phyloP scores from a whole-genome alignment of 92 coral and sea anemone species.

The Siderastrea siderea region DNA sequence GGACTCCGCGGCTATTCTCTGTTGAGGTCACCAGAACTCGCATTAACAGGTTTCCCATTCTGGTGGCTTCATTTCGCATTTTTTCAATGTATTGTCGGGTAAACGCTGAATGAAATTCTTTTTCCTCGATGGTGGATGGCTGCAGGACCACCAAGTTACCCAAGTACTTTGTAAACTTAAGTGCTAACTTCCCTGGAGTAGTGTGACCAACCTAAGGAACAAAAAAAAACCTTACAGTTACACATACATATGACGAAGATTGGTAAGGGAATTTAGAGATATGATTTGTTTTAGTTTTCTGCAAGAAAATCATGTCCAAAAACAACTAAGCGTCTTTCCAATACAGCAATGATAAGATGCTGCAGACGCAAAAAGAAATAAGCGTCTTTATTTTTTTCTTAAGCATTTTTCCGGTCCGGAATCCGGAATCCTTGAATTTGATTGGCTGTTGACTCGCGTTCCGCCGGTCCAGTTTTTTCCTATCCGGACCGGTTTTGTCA shows the following conservation, averaged over 20 bases:
- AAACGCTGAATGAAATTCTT: constrained; percentile 41
- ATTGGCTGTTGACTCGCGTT: no score
- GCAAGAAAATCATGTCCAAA: no score
- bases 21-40: constrained; percentile 48
- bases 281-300: no score
- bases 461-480: no score
- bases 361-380: no score
- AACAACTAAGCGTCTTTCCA: no score
- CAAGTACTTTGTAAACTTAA: constrained; percentile 55
- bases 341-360: no score
- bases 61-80: constrained; percentile 24
- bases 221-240: not conserved
- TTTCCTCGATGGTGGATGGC: constrained; percentile 39
- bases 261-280: no score
- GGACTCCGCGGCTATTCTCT: constrained; percentile 1
- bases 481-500: no score
- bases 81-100: constrained; percentile 32
- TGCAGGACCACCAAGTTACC: constrained; percentile 39
- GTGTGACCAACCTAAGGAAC: constrained; percentile 55
- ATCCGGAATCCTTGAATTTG: no score
- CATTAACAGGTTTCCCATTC: constrained; percentile 48
- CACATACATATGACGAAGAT: not conserved
- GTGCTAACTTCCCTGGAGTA: constrained; percentile 47
- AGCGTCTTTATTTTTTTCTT: no score
- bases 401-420: no score